Evolutionary conservation across 2,113 vertebrate species (phyloP).

Genomic region (Tetrax tetrax): DNA sequence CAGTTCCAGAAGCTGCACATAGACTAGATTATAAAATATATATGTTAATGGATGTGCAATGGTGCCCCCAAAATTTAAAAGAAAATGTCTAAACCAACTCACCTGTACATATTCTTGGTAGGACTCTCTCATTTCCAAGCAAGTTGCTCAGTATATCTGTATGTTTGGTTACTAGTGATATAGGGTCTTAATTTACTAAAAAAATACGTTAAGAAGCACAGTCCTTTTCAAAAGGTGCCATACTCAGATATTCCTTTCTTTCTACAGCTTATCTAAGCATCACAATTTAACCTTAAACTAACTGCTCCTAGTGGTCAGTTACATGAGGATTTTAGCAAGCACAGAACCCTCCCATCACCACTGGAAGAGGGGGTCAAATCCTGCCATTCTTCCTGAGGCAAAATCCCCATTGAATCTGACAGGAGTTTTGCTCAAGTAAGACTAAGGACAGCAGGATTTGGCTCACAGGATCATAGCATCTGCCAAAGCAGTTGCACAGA

Average conservation of each 20-base stretch:
- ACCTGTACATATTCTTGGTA: background rate
- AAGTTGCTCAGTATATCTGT: background rate
- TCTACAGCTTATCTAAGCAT: background rate
- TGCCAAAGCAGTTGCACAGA: slow-evolving; percentile 71
- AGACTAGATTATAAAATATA: background rate
- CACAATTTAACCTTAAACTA: background rate
- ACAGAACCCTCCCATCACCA: background rate
- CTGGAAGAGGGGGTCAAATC: slow-evolving; percentile 50
- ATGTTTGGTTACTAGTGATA: background rate
- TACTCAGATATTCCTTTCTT: background rate
- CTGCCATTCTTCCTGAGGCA: slow-evolving; percentile 11
- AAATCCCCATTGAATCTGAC: slow-evolving; percentile 62
- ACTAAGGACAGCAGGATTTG: slow-evolving; percentile 72
- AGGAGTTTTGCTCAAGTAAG: slow-evolving; percentile 67
- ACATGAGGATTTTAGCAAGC: background rate
- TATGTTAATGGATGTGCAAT: background rate
- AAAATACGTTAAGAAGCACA: background rate
- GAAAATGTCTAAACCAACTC: background rate
- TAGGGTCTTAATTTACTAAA: background rate
- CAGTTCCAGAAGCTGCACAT: background rate
- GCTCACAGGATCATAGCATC: slow-evolving; percentile 66
- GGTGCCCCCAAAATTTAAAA: background rate
- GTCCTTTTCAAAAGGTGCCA: background rate
- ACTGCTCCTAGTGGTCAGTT: background rate
- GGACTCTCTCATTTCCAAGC: background rate